Percentiles rank a stretch among this genome's conserved stretches.
Evolutionary conservation across 2,113 vertebrate genomes (phyloP).

Genomic region (Sinocyclocheilus maitianheensis): DNA sequence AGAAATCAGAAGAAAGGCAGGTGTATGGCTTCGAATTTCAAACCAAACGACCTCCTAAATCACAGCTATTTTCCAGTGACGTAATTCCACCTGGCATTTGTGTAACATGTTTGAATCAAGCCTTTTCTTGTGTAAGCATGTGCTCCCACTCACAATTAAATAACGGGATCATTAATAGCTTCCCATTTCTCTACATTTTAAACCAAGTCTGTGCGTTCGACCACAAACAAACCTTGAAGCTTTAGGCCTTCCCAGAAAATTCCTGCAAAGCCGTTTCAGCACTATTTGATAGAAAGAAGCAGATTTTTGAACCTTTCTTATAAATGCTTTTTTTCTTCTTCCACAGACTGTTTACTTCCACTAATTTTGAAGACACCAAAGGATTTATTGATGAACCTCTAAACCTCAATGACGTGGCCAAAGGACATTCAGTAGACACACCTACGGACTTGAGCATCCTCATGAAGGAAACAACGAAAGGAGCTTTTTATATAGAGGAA

Average conservation of each 20-base stretch:
- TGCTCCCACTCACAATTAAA: conserved; percentile 65
- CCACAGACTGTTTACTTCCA: conserved; percentile 77
- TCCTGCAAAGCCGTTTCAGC: no score
- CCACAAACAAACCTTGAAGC: neutral
- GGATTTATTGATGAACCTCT: conserved; percentile 73
- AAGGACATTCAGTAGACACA: conserved; percentile 64
- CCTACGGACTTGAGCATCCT: conserved; percentile 57
- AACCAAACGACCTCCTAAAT: conserved; percentile 36
- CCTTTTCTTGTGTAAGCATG: conserved; percentile 55
- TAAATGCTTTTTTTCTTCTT: neutral
- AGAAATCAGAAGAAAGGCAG: conserved; percentile 21
- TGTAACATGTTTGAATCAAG: conserved; percentile 46
- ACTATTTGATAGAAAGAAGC: no score
- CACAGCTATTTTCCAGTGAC: conserved; percentile 45
- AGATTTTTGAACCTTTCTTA: neutral
- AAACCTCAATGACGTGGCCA: conserved; percentile 68
- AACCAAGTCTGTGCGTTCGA: neutral
- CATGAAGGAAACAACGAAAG: conserved; percentile 27
- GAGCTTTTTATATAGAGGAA: conserved; percentile 13
- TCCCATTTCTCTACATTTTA: conserved; percentile 55
- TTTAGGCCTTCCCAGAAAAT: no score
- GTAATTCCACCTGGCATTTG: conserved; percentile 41
- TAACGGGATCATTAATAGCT: conserved; percentile 73
- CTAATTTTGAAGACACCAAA: conserved; percentile 69
- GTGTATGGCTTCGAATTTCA: conserved; percentile 31